Evolutionary conservation across 2,888 invertebrate species (phyloP).

Genomic region (Neuroscelio doddi): DNA sequence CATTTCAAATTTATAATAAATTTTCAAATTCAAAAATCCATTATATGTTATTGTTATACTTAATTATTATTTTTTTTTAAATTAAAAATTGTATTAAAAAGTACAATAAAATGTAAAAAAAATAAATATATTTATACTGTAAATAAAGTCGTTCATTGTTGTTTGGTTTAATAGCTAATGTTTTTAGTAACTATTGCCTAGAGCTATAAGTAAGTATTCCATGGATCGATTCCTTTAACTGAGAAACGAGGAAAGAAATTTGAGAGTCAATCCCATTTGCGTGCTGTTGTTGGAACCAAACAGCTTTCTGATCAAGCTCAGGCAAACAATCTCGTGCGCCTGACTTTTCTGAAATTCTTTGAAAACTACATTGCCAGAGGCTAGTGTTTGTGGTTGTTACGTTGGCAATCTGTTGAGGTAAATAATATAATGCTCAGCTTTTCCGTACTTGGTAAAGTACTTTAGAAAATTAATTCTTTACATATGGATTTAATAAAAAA

Average conservation of each 20-base stretch:
- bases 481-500: slow-evolving; percentile 34
- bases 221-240: slow-evolving; percentile 47
- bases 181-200: no score
- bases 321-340: slow-evolving; percentile 19
- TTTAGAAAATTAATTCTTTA: slow-evolving; percentile 14
- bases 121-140: no score
- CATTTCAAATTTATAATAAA: no score
- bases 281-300: slow-evolving; percentile 36
- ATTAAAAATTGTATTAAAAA: no score
- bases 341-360: slow-evolving; percentile 29
- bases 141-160: no score
- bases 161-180: no score
- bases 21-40: no score
- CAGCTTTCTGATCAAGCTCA: slow-evolving; percentile 26
- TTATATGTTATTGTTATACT: no score
- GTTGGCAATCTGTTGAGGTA: slow-evolving; percentile 31
- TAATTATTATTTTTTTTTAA: not conserved
- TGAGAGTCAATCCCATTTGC: slow-evolving; percentile 64
- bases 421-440: slow-evolving; percentile 33
- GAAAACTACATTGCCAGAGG: slow-evolving; percentile 14
- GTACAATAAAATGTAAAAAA: no score
- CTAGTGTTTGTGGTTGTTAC: slow-evolving; percentile 31
- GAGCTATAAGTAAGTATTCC: slow-evolving; percentile 23
- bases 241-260: slow-evolving; percentile 50
- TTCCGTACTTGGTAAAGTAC: slow-evolving; percentile 23